phyloP scores from a whole-genome alignment of 2,797 vertebrate genomes.

The Dicrostonyx torquatus region DNA sequence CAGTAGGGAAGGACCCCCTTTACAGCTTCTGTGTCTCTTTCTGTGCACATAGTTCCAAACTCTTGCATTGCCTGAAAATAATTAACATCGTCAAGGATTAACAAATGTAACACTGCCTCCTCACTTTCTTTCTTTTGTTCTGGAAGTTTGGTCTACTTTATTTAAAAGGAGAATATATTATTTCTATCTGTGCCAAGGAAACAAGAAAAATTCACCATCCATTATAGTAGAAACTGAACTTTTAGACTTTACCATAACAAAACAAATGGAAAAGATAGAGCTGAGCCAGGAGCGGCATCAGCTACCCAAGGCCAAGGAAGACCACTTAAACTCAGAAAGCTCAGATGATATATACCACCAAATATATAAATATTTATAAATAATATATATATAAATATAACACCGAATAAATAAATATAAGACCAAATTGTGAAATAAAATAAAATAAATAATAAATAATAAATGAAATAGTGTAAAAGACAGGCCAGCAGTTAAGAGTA shows the following conservation, averaged over 20 bases:
- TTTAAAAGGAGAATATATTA: background rate
- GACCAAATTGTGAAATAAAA: too few relatives aligned
- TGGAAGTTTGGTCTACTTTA: slow-evolving; percentile 9
- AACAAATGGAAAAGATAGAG: background rate
- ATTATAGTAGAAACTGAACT: slow-evolving; percentile 8
- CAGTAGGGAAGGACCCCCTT: slow-evolving; percentile 98
- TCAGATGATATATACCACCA: too few relatives aligned
- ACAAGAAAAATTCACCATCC: background rate
- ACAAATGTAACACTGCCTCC: background rate
- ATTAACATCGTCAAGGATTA: slow-evolving; percentile 41
- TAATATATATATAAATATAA: too few relatives aligned
- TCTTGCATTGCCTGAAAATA: slow-evolving; percentile 95
- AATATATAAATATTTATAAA: too few relatives aligned
- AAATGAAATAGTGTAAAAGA: background rate
- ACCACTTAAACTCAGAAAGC: background rate
- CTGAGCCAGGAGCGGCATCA: background rate
- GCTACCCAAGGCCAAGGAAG: background rate
- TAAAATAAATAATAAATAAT: too few relatives aligned
- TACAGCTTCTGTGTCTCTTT: slow-evolving; percentile 93
- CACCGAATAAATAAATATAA: too few relatives aligned
- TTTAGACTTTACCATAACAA: background rate
- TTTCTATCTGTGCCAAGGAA: slow-evolving; percentile 14
- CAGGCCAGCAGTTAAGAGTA: background rate
- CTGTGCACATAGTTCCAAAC: slow-evolving; percentile 96
- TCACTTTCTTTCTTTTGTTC: background rate